Conservation (phyloP, 2,888 invertebrate species). For the Isotomurus palustris region DNA sequence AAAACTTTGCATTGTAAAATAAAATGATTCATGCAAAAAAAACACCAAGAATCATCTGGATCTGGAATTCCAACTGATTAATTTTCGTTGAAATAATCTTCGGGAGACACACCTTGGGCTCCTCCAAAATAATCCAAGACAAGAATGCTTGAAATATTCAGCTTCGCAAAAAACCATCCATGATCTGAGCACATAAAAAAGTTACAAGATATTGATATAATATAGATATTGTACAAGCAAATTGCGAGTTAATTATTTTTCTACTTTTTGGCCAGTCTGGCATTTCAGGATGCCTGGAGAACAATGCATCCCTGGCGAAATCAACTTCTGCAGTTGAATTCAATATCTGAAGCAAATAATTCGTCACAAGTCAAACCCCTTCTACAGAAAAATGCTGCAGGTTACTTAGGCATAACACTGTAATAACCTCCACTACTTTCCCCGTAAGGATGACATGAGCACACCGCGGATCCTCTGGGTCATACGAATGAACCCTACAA, state of each 20-base stretch:
- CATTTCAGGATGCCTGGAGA: conserved; percentile 67
- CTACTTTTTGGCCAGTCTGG: conserved; percentile 62
- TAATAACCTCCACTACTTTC: conserved; percentile 59
- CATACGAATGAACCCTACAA: conserved; percentile 59
- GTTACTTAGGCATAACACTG: not conserved
- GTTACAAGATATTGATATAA: not conserved
- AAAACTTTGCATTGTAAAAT: not conserved
- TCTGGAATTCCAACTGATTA: no score
- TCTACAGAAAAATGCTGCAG: not conserved
- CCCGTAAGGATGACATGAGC: conserved; percentile 67
- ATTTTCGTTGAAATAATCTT: conserved; percentile 58
- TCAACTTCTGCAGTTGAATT: conserved; percentile 54
- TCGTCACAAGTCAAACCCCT: no score
- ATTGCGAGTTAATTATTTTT: not conserved
- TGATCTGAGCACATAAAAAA: conserved; percentile 58
- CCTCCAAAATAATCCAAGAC: conserved; percentile 77
- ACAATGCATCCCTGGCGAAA: conserved; percentile 61
- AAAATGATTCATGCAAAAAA: not conserved
- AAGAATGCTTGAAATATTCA: conserved; percentile 67
- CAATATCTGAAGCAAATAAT: not conserved
- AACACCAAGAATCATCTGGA: not conserved
- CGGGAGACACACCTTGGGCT: conserved; percentile 61
- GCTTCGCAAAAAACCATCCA: conserved; percentile 70
- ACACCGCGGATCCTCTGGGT: conserved; percentile 73
- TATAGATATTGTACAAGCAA: not conserved